Evolutionary conservation across 2,888 invertebrate species (phyloP), one percentile per base, ranked within the genome.

Genomic region (Cephus nigrinus): DNA sequence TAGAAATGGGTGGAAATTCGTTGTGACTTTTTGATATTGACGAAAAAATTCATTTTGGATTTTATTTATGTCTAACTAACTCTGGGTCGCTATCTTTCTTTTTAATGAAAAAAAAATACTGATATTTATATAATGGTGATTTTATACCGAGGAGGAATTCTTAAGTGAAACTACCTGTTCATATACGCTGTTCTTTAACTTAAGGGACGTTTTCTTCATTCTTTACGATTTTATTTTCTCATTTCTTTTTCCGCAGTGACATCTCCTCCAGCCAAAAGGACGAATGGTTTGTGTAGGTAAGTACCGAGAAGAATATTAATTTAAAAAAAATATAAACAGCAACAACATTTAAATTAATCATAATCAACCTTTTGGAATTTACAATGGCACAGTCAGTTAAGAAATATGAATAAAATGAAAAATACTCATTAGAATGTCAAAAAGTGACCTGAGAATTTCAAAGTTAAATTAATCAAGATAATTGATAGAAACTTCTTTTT

Each of bases 221-320:
- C 1, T 15, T 40, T 15, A 40, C 15, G 40, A 40, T 5, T 15
- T 40, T 15, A 40, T 15, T 15, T 40, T 40, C 1, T 2, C 40
- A 0, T 23, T 40, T 78, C 4, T 82, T 83, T 75, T 84, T 68
- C 90, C 91, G 68, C 88, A 92, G 93, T 89, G 93, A 93, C 89
- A 92, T 93, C 90, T 93, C 92, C 87, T 92, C 93, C 91, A 93
- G 92, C 92, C 94, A 97, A 93, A 97, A 97, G 93, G 97, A 97
- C 94, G 97, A 97, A 94, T 97, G 97, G 97, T 97, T 96, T 94
- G 97, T 97, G 93, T 94, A 93, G 93, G 93, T 94, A 85, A 92
- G 93, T 90, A 80, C 1, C 68, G 34, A 40, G 15, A 40, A 2
- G 40, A 40, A 40, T 15, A 15, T 15, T 15, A 5, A 40, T 40